Percentiles rank a stretch among this genome's conserved stretches.
Evolutionary conservation across 35 echinoderm and acorn worm species (phyloP).

Genomic region (Stichopus chloronotus): DNA sequence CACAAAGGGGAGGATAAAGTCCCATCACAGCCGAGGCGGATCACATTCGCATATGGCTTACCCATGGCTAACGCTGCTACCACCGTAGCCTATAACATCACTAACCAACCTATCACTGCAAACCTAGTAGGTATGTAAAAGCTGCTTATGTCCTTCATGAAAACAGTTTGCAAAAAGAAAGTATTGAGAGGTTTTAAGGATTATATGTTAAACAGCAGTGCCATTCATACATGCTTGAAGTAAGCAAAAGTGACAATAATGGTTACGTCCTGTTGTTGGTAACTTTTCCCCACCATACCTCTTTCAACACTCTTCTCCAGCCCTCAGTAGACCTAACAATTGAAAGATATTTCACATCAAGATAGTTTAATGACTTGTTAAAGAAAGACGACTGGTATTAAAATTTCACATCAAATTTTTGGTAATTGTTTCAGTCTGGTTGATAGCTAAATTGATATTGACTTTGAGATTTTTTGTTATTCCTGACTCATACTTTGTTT

Average conservation of each 20-base stretch:
- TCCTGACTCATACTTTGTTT: neutral
- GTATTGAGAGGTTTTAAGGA: neutral
- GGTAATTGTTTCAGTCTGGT: neutral
- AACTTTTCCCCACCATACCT: neutral
- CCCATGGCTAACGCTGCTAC: constrained; percentile 61
- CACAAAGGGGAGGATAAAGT: constrained; percentile 46
- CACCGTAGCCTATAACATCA: constrained; percentile 65
- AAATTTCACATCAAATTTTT: neutral
- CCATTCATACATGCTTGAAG: neutral
- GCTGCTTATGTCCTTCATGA: neutral
- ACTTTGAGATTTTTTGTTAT: neutral
- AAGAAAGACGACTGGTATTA: neutral
- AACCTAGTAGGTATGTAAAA: constrained; percentile 51
- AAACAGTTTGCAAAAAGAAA: constrained; percentile 53
- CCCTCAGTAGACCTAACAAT: no score
- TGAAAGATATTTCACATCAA: no score
- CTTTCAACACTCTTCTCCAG: neutral
- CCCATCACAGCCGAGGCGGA: constrained; percentile 73
- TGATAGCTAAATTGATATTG: neutral
- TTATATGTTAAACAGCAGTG: neutral
- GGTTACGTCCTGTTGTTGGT: no score
- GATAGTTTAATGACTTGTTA: neutral
- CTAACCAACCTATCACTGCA: constrained; percentile 59
- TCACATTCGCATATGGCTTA: constrained; percentile 74
- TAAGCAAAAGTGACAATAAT: neutral